Conservation (phyloP, 2,888 invertebrate species). For the Idaea aversata region DNA sequence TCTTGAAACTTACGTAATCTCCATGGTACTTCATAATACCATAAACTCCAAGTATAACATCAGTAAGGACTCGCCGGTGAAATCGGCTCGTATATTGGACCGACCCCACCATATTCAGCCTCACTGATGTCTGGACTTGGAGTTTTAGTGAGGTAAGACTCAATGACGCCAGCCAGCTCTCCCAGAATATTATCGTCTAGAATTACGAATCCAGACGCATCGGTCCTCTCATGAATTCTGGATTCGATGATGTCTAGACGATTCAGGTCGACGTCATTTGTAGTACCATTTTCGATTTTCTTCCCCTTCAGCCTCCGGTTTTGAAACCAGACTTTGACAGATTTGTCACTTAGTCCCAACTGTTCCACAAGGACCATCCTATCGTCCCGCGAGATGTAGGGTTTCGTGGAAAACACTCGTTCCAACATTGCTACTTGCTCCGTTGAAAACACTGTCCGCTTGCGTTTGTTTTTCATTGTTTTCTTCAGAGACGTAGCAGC, state of each 20-base stretch:
- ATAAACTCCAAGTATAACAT: background rate
- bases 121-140: conserved; percentile 13
- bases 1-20: background rate
- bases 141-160: conserved; percentile 33
- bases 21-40: background rate
- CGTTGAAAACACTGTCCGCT: conserved; percentile 87
- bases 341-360: conserved; percentile 83
- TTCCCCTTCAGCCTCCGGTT: conserved; percentile 85
- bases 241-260: conserved; percentile 45
- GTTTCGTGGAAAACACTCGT: conserved; percentile 83
- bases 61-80: background rate
- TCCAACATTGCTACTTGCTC: conserved; percentile 86
- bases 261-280: conserved; percentile 21
- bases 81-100: conserved; percentile 41
- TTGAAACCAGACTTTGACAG: conserved; percentile 91
- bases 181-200: conserved; percentile 45
- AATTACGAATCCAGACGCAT: conserved; percentile 49
- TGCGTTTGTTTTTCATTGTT: conserved; percentile 76
- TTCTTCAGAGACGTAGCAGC: background rate
- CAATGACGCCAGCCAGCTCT: conserved; percentile 43
- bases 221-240: conserved; percentile 42
- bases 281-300: conserved; percentile 54
- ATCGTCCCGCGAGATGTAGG: conserved; percentile 85
- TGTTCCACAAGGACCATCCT: conserved; percentile 82
- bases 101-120: background rate